Conservation (phyloP, 2,113 vertebrate genomes). For the Oxyura jamaicensis region DNA sequence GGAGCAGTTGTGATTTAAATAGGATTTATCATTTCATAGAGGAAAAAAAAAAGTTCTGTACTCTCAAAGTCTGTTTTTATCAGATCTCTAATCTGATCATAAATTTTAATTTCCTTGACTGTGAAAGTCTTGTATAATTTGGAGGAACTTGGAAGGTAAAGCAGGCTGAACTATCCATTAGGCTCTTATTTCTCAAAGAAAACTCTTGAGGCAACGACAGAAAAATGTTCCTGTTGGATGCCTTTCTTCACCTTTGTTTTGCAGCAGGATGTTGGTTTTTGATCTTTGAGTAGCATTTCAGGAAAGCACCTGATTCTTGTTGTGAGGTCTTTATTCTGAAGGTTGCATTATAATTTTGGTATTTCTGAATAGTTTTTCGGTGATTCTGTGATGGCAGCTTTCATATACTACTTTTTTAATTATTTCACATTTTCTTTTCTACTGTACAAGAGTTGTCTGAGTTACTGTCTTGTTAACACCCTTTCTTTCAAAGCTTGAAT, state of each 20-base stretch:
- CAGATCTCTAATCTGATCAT: slow-evolving; percentile 17
- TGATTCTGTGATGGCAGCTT: background rate
- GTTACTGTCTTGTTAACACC: background rate
- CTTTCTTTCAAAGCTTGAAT: background rate
- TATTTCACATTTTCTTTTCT: background rate
- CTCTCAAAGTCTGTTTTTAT: background rate
- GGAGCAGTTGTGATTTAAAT: slow-evolving; percentile 18
- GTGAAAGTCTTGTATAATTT: background rate
- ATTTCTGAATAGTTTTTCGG: background rate
- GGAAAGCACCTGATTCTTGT: background rate
- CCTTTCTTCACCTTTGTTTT: slow-evolving; percentile 6
- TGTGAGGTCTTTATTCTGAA: slow-evolving; percentile 24
- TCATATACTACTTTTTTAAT: background rate
- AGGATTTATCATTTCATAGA: background rate
- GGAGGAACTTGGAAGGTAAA: slow-evolving; percentile 3
- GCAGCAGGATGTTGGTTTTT: background rate
- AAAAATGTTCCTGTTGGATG: slow-evolving; percentile 2
- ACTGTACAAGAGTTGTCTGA: background rate
- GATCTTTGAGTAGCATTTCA: background rate
- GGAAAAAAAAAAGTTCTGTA: slow-evolving; percentile 7
- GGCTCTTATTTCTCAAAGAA: background rate
- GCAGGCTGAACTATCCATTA: background rate
- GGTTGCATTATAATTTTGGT: background rate
- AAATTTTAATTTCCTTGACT: slow-evolving; percentile 31
- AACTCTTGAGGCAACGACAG: slow-evolving; percentile 4